These are phyloP conservation scores for Vesta saturnalis DNA, from an alignment of 2,888 invertebrate genomes.

Conservation along the genomic window DNA sequence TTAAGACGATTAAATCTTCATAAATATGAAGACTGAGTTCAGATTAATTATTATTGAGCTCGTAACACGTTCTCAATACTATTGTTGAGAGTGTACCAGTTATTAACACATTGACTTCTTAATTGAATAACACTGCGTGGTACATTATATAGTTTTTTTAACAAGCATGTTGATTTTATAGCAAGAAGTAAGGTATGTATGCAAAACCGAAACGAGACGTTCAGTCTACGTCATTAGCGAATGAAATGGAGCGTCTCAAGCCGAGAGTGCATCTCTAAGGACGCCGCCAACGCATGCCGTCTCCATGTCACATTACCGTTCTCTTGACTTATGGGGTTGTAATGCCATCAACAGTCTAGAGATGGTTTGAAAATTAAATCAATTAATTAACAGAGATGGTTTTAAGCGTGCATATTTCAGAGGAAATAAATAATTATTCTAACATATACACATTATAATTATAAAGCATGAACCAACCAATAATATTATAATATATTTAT, in stretches of 20 bases:
- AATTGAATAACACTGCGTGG: background rate
- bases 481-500: too few relatives aligned
- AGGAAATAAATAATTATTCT: slow-evolving; percentile 28
- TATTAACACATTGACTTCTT: background rate
- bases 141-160: background rate
- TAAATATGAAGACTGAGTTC: too few relatives aligned
- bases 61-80: too few relatives aligned
- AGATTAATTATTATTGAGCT: too few relatives aligned
- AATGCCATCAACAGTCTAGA: slow-evolving; percentile 42
- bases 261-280: slow-evolving; percentile 46
- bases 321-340: slow-evolving; percentile 41
- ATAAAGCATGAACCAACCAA: too few relatives aligned
- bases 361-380: slow-evolving; percentile 41
- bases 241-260: slow-evolving; percentile 55
- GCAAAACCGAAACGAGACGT: slow-evolving; percentile 50
- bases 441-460: slow-evolving; percentile 6
- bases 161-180: slow-evolving; percentile 9
- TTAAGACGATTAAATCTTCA: too few relatives aligned
- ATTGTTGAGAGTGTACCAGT: background rate
- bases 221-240: slow-evolving; percentile 59
- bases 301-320: slow-evolving; percentile 42
- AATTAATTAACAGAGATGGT: slow-evolving; percentile 38
- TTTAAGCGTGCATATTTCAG: slow-evolving; percentile 23
- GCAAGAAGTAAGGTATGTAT: slow-evolving; percentile 36
- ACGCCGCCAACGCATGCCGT: slow-evolving; percentile 46